Evolutionary conservation across 2,888 invertebrate species (phyloP), one percentile per base, ranked within the genome.

Genomic region (Eupithecia pulchellata): DNA sequence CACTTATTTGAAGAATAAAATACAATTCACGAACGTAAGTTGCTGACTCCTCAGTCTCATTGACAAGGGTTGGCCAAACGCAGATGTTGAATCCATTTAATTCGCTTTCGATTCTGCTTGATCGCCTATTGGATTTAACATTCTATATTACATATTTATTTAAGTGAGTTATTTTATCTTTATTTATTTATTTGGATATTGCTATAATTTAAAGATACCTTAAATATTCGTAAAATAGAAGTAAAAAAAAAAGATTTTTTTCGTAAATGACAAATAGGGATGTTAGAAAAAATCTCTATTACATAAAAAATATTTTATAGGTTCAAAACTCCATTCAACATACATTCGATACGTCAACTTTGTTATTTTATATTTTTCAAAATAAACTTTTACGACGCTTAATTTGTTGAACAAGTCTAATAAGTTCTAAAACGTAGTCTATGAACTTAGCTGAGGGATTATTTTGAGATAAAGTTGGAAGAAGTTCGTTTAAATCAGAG

Each of bases 401-500:
- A 20, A 52, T 52, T 47, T 20, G 20, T 47, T 25, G 52, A 52
- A 52, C 11, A 52, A 52, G 29, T 17, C 6, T 8, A 29, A 13
- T 57, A 57, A 60, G 58, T 20, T 52, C 52, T 6, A 70, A 70
- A 69, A 64, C 42, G 30, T 65, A 34, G 64, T 42, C 61, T 65
- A 68, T 64, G 2, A 25, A 27, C 27, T 11, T 9, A n/a, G 5
- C 1, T 25, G 79, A 82, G 62, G 75, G 84, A 82, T 64, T 69
- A 76, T 69, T 80, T 79, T 83, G 17, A 75, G 78, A 70, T 66
- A 39, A 29, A 65, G 63, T 52, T 70, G 64, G 52, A 72, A 32
- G 68, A 73, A 57, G 74, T 82, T 79, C 75, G 80, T 79, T 83
- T 78, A 84, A 88, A 87, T 86, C 85, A 83, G 87, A 89, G 90